Evolutionary conservation across 92 coral and sea anemone species (phyloP), one percentile per base, ranked within the genome.

Genomic region (Umimayanthus chanpuru): DNA sequence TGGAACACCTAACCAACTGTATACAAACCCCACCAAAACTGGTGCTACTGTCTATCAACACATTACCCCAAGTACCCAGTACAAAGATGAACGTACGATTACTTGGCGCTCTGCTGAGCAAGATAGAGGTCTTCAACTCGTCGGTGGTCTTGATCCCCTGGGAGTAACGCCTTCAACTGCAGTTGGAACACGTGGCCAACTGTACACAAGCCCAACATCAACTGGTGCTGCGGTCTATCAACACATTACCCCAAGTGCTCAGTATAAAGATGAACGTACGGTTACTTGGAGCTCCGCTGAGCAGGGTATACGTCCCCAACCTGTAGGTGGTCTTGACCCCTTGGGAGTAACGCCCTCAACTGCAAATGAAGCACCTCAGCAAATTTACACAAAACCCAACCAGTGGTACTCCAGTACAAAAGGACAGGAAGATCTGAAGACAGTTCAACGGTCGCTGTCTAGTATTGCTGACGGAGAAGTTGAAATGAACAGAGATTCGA

Each of bases 351-450:
- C 82, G 16, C 2, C 29, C 23, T 11, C 65, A 53, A 79, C 11
- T 53, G 15, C 67, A 50, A 9, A 23, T 14, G 66, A 26, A 44
- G 11, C 6, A 10, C 1, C 64, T 21, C 49, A 81, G 25, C 49
- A 36, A 81, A 21, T 79, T 11, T 29, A 79, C 68, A 21, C 36
- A 2, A 80, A 15, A 2, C 14, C 77, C 36, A 2, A 6, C 55
- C 86, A 82, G 77, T 82, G 86, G 86, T 82, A 82, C 55, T 43
- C 75, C 38, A 70, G 76, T 67, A 4, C 21, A 0, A 67, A 18
- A 18, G 77, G 86, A 39, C 41, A 82, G 86, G 10, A 66, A 9
- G 66, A 82, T 18, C 21, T 82, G n/a, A 82, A 67, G 5, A 5
- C 1, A 82, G 12, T 82, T 41, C 25, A 18, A 36, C 61, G 4